Percentiles rank a stretch among this genome's conserved stretches.
phyloP scores from a whole-genome alignment of 2,888 invertebrate species.

The Himalopsyche anomala region DNA sequence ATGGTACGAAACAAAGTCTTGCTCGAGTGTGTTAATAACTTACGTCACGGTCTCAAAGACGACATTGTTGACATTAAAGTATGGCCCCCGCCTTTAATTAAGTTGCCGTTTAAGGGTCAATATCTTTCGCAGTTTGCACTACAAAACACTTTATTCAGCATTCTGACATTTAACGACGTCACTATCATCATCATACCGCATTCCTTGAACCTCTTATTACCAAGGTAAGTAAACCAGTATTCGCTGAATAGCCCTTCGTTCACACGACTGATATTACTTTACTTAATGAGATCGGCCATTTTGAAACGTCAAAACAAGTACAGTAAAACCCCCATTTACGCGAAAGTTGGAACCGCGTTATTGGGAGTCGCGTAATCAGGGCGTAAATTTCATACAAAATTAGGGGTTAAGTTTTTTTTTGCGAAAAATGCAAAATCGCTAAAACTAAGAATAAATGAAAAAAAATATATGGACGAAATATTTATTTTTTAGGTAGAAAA shows the following conservation, averaged over 20 bases:
- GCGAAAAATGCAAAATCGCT: no score
- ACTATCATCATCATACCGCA: background rate
- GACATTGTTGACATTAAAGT: constrained; percentile 16
- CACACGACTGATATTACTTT: background rate
- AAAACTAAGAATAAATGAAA: no score
- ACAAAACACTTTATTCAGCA: constrained; percentile 1
- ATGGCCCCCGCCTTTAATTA: constrained; percentile 21
- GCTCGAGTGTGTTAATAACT: background rate
- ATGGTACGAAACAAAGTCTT: no score
- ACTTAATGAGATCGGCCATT: no score
- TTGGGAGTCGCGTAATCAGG: no score
- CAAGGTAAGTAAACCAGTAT: background rate
- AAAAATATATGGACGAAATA: no score
- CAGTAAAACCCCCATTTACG: no score
- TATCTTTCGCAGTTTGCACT: constrained; percentile 17
- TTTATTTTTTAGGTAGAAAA: no score
- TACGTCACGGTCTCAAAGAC: background rate
- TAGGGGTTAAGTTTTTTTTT: no score
- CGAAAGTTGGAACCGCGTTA: no score
- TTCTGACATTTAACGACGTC: constrained; percentile 1
- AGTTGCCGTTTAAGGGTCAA: constrained; percentile 16
- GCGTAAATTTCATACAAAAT: no score
- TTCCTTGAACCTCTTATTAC: background rate
- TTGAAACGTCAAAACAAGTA: no score
- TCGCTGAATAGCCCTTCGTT: background rate